These are phyloP conservation scores for Pseudomugil tenellus DNA, from an alignment of 2,797 vertebrate genomes.

Conservation along the genomic window DNA sequence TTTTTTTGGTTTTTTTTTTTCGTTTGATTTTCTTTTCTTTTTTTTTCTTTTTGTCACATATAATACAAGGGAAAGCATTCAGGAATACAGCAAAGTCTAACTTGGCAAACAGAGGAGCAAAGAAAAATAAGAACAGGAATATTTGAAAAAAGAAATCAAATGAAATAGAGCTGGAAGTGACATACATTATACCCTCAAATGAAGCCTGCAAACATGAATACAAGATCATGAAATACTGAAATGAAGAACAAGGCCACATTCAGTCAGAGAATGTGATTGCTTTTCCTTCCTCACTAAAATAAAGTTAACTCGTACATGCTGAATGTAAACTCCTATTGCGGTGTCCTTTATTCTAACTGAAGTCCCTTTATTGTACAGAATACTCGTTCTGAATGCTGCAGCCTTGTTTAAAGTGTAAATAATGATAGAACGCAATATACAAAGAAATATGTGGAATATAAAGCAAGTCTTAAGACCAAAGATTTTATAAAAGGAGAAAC, in stretches of 20 bases:
- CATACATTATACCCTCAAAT: slow-evolving; percentile 82
- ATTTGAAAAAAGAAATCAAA: slow-evolving; percentile 41
- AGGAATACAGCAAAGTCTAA: slow-evolving; percentile 96
- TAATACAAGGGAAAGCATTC: slow-evolving; percentile 97
- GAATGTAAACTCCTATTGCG: slow-evolving; percentile 58
- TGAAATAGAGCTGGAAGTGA: slow-evolving; percentile 86
- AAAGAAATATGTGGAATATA: slow-evolving; percentile 83
- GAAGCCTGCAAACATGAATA: slow-evolving; percentile 87
- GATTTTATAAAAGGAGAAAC: slow-evolving; percentile 56
- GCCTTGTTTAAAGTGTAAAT: slow-evolving; percentile 76
- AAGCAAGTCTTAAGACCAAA: slow-evolving; percentile 80
- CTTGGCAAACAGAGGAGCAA: slow-evolving; percentile 92
- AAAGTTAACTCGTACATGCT: slow-evolving; percentile 34
- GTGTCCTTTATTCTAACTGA: slow-evolving; percentile 59
- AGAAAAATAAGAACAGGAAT: slow-evolving; percentile 69
- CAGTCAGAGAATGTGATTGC: slow-evolving; percentile 76
- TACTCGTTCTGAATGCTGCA: slow-evolving; percentile 70
- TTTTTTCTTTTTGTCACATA: slow-evolving; percentile 87
- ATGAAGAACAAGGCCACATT: slow-evolving; percentile 93
- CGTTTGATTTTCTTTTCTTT: slow-evolving; percentile 72
- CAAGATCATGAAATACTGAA: slow-evolving; percentile 91
- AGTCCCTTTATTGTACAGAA: slow-evolving; percentile 63
- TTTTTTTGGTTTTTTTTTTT: slow-evolving; percentile 84
- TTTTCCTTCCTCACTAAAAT: slow-evolving; percentile 30
- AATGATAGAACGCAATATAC: slow-evolving; percentile 89